Conservation (phyloP, 2,113 vertebrate species). For the Oenanthe melanoleuca region DNA sequence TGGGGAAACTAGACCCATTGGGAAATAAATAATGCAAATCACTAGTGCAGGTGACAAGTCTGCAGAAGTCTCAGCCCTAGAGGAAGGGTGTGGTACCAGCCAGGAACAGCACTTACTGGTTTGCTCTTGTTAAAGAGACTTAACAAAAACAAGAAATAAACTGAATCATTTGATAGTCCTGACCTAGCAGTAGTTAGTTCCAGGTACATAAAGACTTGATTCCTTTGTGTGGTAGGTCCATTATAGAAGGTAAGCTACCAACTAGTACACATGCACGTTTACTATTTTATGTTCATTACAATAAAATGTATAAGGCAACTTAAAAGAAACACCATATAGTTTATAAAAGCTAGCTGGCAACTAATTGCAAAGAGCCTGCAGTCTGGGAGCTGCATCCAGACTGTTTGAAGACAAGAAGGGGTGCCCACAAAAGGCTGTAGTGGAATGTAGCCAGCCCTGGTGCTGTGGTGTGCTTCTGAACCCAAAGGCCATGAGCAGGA, state of each 20-base stretch:
- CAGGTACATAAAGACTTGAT: background rate
- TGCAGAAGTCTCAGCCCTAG: slow-evolving; percentile 9
- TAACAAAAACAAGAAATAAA: background rate
- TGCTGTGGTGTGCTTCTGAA: background rate
- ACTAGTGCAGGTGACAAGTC: slow-evolving; percentile 1
- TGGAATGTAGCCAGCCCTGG: background rate
- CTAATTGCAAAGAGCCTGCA: background rate
- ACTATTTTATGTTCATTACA: background rate
- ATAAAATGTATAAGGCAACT: background rate
- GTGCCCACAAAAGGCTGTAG: background rate
- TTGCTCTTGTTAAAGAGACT: background rate
- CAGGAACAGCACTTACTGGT: slow-evolving; percentile 3
- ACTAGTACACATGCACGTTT: background rate
- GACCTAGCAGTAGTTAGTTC: background rate
- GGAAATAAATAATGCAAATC: slow-evolving; percentile 23
- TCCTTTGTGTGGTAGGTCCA: background rate
- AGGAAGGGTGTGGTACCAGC: slow-evolving; percentile 44
- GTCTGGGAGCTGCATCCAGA: background rate
- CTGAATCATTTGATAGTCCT: background rate
- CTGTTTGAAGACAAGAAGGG: background rate
- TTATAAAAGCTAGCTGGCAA: background rate
- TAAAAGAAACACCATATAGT: background rate
- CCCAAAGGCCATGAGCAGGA: background rate
- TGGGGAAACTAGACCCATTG: background rate
- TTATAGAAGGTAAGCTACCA: background rate